phyloP scores from a whole-genome alignment of 2,888 invertebrate species.

The Pristionchus fissidentatus region DNA sequence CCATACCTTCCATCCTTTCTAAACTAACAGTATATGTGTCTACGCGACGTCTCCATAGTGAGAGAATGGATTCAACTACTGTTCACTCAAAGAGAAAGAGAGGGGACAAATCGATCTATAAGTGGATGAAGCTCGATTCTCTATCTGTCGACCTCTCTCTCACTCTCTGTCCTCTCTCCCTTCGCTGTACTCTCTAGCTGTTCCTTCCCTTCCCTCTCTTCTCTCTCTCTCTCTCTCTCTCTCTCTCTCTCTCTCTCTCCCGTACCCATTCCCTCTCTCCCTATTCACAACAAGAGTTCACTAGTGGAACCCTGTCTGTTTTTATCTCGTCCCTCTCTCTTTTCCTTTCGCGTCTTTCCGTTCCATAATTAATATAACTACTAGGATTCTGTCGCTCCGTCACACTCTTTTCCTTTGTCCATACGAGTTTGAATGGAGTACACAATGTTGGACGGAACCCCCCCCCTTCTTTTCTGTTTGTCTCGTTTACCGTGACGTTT shows the following conservation, averaged over 20 bases:
- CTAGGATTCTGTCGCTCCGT: neutral
- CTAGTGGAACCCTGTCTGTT: neutral
- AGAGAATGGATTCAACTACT: neutral
- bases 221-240: slow-evolving; percentile 32
- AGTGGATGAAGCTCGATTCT: slow-evolving; percentile 6
- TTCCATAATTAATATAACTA: neutral
- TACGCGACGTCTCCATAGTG: neutral
- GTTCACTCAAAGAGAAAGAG: neutral
- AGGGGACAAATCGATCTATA: slow-evolving; percentile 1
- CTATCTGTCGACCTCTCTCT: neutral
- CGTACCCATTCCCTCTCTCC: neutral
- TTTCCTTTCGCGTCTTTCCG: neutral
- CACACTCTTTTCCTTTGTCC: neutral
- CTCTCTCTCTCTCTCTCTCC: neutral
- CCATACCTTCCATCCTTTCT: neutral
- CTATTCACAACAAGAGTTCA: slow-evolving; percentile 12
- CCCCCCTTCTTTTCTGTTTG: neutral
- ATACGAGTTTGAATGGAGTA: no score
- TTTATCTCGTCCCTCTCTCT: neutral
- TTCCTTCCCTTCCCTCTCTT: neutral
- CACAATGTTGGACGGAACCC: neutral
- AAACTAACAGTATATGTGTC: neutral
- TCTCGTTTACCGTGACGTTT: neutral
- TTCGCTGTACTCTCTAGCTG: no score
- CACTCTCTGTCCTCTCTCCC: neutral